Base-by-base conservation (phyloP, 2,113 vertebrate species). In the Entelurus aequoreus region DNA sequence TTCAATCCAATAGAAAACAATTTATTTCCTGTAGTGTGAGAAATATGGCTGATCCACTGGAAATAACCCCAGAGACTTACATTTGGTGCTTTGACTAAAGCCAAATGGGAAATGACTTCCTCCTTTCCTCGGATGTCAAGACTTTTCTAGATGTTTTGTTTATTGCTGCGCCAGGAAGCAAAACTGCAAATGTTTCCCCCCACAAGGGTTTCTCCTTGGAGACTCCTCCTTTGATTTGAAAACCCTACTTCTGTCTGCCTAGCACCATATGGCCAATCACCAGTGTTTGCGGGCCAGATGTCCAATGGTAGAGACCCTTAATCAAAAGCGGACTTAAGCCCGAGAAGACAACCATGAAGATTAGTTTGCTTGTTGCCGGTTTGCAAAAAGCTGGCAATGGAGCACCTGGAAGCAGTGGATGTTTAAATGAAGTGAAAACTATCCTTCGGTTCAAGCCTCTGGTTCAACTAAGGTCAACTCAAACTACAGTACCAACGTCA, bases 181-280 rank as follows among this genome's bases (percentile, higher is more conserved):
- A 42, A 19, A 13, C 48, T 68, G 50, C 71, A 46, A 8, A 49
- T 36, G 5, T 40, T 19, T 8, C 37, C 42, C 6, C 21, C 19
- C 51, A 13, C 2, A 35, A 35, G 2, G 21, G 11, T 21, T 42
- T 55, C 28, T n/a, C 6, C 19, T n/a, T 56, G 37, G 35, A 52
- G 65, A 21, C 48, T 40, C 59, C 58, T 59, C 49, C 13, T 44
- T 56, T 71, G 15, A 71, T 51, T 69, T 73, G 28, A 28, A 36
- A 72, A 68, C 68, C 66, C 63, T 63, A 63, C 70, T 71, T 54
- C 55, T 48, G 2, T 5, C 57, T 62, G 40, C 37, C 16, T 5
- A 4, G 40, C 6, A 38, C 74, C 83, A 84, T 84, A 80, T 83
- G 77, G 79, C 65, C 78, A 85, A 81, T 82, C 69, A 77, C 57